These are phyloP conservation scores for Pogoniulus pusillus DNA, from an alignment of 2,797 vertebrate species.

Conservation along the genomic window DNA sequence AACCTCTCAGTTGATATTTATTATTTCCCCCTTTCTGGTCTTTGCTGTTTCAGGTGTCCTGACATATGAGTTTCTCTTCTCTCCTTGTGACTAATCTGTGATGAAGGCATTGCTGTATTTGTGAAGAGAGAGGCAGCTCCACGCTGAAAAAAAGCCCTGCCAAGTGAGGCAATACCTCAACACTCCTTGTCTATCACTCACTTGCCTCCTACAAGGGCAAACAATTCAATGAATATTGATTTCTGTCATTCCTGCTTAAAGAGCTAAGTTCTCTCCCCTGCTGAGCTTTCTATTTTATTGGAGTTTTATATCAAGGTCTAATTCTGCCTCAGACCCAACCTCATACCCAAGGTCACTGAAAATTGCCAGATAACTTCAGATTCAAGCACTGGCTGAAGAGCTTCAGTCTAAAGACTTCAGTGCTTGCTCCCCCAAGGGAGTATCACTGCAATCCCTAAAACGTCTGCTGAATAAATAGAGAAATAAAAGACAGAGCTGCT, in stretches of 20 bases:
- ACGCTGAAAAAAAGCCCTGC: background rate
- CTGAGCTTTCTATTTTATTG: background rate
- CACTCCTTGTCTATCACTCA: slow-evolving; percentile 27
- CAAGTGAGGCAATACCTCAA: slow-evolving; percentile 19
- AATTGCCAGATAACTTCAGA: background rate
- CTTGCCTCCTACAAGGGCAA: slow-evolving; percentile 1
- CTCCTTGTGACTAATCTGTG: slow-evolving; percentile 38
- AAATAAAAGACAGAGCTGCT: background rate
- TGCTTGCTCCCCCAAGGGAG: background rate
- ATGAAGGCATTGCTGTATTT: slow-evolving; percentile 7
- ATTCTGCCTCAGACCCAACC: background rate
- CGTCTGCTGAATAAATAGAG: background rate
- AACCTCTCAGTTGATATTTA: background rate
- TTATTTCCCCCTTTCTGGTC: background rate
- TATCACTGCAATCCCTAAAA: background rate
- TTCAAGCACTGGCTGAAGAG: background rate
- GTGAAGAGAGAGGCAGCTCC: background rate
- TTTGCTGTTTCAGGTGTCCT: slow-evolving; percentile 58
- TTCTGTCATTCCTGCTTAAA: background rate
- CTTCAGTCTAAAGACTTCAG: background rate
- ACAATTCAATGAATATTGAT: background rate
- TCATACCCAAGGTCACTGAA: background rate
- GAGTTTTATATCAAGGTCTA: background rate
- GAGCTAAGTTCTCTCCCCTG: background rate
- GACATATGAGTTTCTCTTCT: background rate